Base-by-base conservation (phyloP, 2,888 invertebrate genomes). In the Pycnomerus fuliginosus region DNA sequence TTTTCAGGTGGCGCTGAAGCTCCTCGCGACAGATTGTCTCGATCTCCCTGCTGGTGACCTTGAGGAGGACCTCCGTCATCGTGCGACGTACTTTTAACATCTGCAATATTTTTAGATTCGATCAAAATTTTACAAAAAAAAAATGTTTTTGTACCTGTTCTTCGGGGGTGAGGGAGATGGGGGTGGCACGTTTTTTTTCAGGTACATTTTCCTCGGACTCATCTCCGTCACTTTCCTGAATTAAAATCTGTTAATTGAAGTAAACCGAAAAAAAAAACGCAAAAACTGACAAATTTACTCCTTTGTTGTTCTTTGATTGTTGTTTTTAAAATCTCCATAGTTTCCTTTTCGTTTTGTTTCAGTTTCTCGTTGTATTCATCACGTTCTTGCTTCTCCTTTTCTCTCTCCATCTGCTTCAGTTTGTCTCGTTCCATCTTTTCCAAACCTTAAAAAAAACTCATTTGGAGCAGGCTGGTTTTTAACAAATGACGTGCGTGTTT, bases 381-480 rank as follows among this genome's bases (percentile, higher is more conserved):
- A 36, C 80, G 75, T 50, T 82, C 79, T 53, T 79, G 78, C 60
- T 79, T 77, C 56, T 84, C 82, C 50, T 84, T 77, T 61, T 88
- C 87, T 37, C 83, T 82, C 65, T 94, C 93, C 55, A 90, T 77
- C 52, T 93, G 92, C 60, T 84, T 87, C 62, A 85, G 83, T 64
- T 95, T 94, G 59, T 96, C 94, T 14, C 90, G 79, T 70, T 98
- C 97, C 92, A 97, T 96, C 76, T 97, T 97, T 67, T 97, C 97
- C 55, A 98, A 74, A 17, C 96, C 96, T 78, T 79, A 25, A 25
- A 37, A 29, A 7, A n/a, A n/a, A n/a, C n/a, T n/a, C n/a, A n/a
- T n/a, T n/a, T n/a, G n/a, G n/a, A n/a, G n/a, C n/a, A n/a, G n/a
- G n/a, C n/a, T n/a, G n/a, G n/a, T n/a, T n/a, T n/a, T n/a, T n/a